Conservation (phyloP, 1,140 invertebrate species). For the Diorhabda sublineata region DNA sequence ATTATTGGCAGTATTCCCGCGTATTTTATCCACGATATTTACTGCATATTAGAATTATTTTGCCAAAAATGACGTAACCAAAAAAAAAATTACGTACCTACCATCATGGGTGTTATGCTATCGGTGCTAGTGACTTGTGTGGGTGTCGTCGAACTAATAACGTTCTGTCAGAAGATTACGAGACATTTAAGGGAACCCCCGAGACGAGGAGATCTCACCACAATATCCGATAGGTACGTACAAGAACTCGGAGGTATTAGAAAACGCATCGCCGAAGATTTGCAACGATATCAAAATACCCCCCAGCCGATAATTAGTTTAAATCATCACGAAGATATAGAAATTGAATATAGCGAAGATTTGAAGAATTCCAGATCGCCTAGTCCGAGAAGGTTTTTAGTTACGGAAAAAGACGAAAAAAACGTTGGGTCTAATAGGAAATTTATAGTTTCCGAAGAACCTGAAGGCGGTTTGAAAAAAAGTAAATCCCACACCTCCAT, state of each 20-base stretch:
- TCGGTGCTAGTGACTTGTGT: slow-evolving; percentile 69
- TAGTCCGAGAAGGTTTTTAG: slow-evolving; percentile 28
- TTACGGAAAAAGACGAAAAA: slow-evolving; percentile 24
- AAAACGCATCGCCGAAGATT: slow-evolving; percentile 12
- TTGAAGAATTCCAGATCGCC: slow-evolving; percentile 22
- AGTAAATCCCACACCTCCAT: slow-evolving; percentile 23
- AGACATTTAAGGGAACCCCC: slow-evolving; percentile 19
- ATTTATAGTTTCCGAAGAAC: slow-evolving; percentile 27
- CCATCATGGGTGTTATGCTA: slow-evolving; percentile 61
- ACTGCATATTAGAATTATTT: slow-evolving; percentile 11
- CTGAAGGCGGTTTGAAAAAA: slow-evolving; percentile 8
- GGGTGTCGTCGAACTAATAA: slow-evolving; percentile 63
- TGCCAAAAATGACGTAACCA: slow-evolving; percentile 16
- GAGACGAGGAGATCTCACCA: slow-evolving; percentile 6
- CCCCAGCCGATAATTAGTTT: slow-evolving; percentile 18
- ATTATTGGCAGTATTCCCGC: slow-evolving; percentile 21
- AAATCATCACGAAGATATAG: slow-evolving; percentile 31
- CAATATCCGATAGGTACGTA: slow-evolving; percentile 18
- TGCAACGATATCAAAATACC: slow-evolving; percentile 1
- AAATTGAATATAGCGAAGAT: slow-evolving; percentile 23
- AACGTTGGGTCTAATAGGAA: slow-evolving; percentile 13
- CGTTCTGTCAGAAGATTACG: slow-evolving; percentile 54
- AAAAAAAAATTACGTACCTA: slow-evolving; percentile 7
- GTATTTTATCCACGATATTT: slow-evolving; percentile 5
- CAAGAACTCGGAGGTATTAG: slow-evolving; percentile 19